Conservation (phyloP, 2,113 vertebrate species). For the Rhipidura dahli region DNA sequence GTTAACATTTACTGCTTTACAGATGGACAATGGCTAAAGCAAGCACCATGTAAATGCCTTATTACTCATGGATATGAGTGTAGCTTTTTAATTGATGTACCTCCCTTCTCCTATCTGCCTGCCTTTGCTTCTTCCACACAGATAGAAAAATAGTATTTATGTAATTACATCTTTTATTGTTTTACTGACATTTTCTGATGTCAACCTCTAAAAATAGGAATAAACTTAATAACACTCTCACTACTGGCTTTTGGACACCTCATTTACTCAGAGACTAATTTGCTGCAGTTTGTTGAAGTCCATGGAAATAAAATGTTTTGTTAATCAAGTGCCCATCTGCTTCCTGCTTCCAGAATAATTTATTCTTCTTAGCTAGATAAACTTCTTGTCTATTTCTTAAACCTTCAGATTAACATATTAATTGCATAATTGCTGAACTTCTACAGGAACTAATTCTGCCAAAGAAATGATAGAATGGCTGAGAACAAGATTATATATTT, state of each 20-base stretch:
- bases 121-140: not conserved
- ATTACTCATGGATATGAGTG: not conserved
- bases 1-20: not conserved
- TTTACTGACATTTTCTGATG: not conserved
- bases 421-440: not conserved
- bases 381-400: not conserved
- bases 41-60: not conserved
- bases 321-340: slow-evolving; percentile 28
- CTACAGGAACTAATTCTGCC: not conserved
- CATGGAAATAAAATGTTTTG: not conserved
- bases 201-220: not conserved
- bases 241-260: not conserved
- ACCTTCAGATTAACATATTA: not conserved
- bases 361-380: not conserved
- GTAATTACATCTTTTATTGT: not conserved
- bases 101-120: not conserved
- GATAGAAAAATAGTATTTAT: not conserved
- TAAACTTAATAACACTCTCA: not conserved
- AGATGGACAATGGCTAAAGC: not conserved
- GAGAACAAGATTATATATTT: not conserved
- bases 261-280: not conserved
- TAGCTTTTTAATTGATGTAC: not conserved
- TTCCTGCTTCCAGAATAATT: slow-evolving; percentile 12
- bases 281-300: not conserved
- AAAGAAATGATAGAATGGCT: not conserved